Base-by-base conservation (phyloP, 2,888 invertebrate genomes). In the Catocala fraxini region DNA sequence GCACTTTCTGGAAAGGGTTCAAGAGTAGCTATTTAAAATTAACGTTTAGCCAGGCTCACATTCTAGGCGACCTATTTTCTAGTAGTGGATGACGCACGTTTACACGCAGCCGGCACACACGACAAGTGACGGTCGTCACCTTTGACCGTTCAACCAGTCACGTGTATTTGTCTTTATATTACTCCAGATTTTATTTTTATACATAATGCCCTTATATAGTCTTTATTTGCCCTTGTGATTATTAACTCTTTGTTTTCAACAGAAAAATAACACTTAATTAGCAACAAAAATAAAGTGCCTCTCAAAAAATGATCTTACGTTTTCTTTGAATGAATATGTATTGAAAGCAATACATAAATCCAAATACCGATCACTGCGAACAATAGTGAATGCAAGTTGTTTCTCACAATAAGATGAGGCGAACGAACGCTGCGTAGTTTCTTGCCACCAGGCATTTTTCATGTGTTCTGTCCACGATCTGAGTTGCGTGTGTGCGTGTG, bases 391-490 rank as follows among this genome's bases (percentile, higher is more conserved):
- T 70, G 70, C 75, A 75, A 67, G 70, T 75, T 70, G 74, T 68
- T 82, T 83, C 80, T 80, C 71, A 83, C 84, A 83, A 80, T 73
- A 66, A 78, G 80, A 81, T 75, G 85, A 85, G 85, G 84, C 87
- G 81, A 87, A 88, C 79, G 88, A 85, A 87, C 86, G 84, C 84
- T 77, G 75, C 78, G 76, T 83, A 82, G 85, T 87, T 87, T 86
- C 84, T 89, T 86, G 83, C 81, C 79, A 77, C 78, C 77, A 79
- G 69, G 69, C 72, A 74, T 80, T 84, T 85, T 86, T 88, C 79
- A 79, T 83, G 75, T 86, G 79, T 81, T 79, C 71, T 64, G 71
- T 74, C 68, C 67, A 73, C 67, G 75, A 72, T 75, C 75, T 79
- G 71, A 71, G 65, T 9, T 63, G 63, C 55, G 74, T 79, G 75